These are phyloP conservation scores for Mesitornis unicolor DNA, from an alignment of 2,113 vertebrate species.

Conservation along the genomic window DNA sequence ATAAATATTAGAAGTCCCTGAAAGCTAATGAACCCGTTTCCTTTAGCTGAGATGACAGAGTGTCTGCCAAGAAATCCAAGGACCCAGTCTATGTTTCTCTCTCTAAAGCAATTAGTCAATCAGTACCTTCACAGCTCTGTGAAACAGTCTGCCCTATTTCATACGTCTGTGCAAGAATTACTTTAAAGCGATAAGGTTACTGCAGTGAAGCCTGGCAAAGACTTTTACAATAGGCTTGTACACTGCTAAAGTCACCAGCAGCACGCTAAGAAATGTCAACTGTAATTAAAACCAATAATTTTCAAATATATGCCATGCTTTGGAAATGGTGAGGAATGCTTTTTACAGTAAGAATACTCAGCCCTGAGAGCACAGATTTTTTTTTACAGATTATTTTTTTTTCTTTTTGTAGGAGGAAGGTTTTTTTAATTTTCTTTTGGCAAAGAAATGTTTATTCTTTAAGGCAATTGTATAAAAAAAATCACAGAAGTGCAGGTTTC, in stretches of 20 bases:
- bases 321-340: background rate
- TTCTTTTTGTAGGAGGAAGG: background rate
- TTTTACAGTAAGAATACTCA: background rate
- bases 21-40: background rate
- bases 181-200: constrained; percentile 6
- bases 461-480: background rate
- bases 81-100: background rate
- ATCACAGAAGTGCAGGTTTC: background rate
- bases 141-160: constrained; percentile 26
- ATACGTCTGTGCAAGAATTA: background rate
- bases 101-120: constrained; percentile 40
- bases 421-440: background rate
- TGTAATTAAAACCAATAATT: constrained; percentile 11
- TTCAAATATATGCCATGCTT: background rate
- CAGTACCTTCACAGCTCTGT: background rate
- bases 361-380: background rate
- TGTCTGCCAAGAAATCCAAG: constrained; percentile 17
- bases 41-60: constrained; percentile 22
- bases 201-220: background rate
- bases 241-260: background rate
- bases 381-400: background rate
- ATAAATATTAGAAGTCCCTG: background rate
- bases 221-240: background rate
- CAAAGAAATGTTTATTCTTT: background rate
- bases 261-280: constrained; percentile 9